Percentiles rank a stretch among this genome's conserved stretches.
phyloP scores from a whole-genome alignment of 2,113 vertebrate genomes.

The Cebus imitator region DNA sequence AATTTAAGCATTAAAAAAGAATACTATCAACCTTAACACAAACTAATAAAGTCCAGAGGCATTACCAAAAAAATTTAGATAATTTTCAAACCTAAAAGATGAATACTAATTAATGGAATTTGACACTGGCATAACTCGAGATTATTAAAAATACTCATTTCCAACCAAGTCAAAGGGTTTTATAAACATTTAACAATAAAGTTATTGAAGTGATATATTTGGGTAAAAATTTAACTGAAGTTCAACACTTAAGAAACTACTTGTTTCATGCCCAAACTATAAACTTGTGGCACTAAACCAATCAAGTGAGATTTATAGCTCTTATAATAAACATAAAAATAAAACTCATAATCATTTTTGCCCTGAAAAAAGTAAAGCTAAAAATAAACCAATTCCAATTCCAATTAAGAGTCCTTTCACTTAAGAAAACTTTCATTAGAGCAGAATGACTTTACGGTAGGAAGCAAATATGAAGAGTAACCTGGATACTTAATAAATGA shows the following conservation, averaged over 20 bases:
- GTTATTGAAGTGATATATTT: background rate
- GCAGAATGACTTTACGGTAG: background rate
- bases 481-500: background rate
- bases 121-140: background rate
- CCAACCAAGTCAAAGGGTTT: background rate
- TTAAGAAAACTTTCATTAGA: background rate
- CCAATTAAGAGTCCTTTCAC: slow-evolving; percentile 9
- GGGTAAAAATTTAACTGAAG: background rate
- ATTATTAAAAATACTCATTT: background rate
- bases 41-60: background rate
- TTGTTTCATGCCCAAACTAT: background rate
- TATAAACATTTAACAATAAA: background rate
- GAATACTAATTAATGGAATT: background rate
- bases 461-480: background rate
- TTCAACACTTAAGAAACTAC: background rate
- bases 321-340: background rate
- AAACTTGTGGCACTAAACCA: background rate
- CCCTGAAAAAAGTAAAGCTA: background rate
- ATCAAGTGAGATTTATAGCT: slow-evolving; percentile 29
- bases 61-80: background rate
- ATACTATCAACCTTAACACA: background rate
- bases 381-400: slow-evolving; percentile 1
- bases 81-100: slow-evolving; percentile 12
- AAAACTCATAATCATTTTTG: slow-evolving; percentile 3
- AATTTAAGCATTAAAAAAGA: background rate